These are phyloP conservation scores for Glyphotaelius pellucidus DNA, from an alignment of 2,888 invertebrate species.

Conservation along the genomic window DNA sequence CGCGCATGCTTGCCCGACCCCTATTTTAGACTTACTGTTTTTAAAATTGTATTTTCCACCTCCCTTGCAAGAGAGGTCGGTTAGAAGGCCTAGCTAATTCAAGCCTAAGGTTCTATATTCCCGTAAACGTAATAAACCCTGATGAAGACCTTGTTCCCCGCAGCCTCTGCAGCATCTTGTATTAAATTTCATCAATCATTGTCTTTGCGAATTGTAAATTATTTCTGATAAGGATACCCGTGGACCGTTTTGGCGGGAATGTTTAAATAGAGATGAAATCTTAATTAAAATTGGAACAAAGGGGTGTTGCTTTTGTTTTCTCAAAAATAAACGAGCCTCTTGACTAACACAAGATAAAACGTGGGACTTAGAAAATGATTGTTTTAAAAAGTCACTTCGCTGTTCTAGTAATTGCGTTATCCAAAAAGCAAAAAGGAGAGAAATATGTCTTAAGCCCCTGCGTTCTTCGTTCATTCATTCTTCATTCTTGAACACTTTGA, in stretches of 20 bases:
- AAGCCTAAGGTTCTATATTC: background rate
- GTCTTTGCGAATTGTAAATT: constrained; percentile 32
- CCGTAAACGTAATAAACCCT: background rate
- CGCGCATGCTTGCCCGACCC: background rate
- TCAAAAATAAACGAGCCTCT: constrained; percentile 22
- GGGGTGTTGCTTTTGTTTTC: background rate
- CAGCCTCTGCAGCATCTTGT: constrained; percentile 15
- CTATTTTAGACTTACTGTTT: background rate
- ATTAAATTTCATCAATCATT: constrained; percentile 40
- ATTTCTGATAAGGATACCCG: constrained; percentile 24
- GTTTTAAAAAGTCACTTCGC: background rate
- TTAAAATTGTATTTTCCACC: background rate
- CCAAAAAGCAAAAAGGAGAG: background rate
- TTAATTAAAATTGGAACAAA: constrained; percentile 43
- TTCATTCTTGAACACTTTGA: too few species aligned
- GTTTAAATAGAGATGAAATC: constrained; percentile 32
- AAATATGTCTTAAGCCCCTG: background rate
- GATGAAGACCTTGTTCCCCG: background rate
- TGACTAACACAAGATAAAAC: background rate
- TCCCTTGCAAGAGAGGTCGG: background rate
- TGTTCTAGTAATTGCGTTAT: background rate
- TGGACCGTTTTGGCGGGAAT: constrained; percentile 24
- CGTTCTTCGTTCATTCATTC: too few species aligned
- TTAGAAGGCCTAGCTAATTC: background rate
- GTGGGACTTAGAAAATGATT: background rate